These are phyloP conservation scores for Fissipunctia ypsillon DNA, from an alignment of 2,888 invertebrate species.

Conservation along the genomic window DNA sequence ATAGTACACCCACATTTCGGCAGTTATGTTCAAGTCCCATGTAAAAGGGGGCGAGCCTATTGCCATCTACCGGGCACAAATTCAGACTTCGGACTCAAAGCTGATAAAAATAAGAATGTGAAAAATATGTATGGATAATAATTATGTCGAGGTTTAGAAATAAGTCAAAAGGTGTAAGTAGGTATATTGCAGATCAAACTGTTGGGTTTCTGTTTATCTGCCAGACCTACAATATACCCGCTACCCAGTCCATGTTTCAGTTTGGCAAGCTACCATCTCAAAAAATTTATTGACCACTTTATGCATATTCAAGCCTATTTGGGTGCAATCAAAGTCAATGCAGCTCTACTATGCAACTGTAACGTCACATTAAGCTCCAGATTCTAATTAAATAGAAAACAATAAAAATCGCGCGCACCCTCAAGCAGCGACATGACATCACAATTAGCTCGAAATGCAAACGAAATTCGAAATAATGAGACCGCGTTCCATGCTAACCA, in stretches of 20 bases:
- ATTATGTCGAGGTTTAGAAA: neutral
- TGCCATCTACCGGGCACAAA: too few species aligned
- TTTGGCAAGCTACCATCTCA: neutral
- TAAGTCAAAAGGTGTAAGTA: neutral
- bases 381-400: slow-evolving; percentile 27
- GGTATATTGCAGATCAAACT: neutral
- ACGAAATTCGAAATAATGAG: slow-evolving; percentile 50
- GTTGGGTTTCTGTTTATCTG: neutral
- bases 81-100: neutral
- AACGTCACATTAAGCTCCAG: slow-evolving; percentile 13
- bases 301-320: neutral
- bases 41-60: too few species aligned
- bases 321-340: neutral
- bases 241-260: neutral
- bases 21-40: too few species aligned
- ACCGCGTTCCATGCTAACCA: slow-evolving; percentile 27
- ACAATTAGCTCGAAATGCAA: slow-evolving; percentile 44
- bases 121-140: neutral
- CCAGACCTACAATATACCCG: neutral
- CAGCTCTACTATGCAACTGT: neutral
- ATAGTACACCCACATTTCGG: too few species aligned
- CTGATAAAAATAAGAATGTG: neutral
- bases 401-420: slow-evolving; percentile 37
- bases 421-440: slow-evolving; percentile 24
- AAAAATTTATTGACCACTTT: neutral